Evolutionary conservation across 2,888 invertebrate species (phyloP).

Genomic region (Scrobipalpa atriplicella): DNA sequence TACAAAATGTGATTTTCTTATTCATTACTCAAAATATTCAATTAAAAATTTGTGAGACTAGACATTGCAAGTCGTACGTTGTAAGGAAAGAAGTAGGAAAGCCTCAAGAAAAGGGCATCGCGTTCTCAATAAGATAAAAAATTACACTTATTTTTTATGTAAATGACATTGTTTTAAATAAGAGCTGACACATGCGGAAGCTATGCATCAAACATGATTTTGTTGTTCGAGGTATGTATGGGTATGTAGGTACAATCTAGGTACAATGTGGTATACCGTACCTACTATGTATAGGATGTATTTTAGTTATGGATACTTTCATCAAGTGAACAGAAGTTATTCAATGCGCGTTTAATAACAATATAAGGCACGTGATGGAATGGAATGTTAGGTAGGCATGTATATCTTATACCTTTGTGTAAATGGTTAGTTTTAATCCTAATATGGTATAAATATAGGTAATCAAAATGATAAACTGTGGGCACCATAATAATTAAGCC

Average conservation of each 20-base stretch:
- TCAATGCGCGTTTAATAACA: not conserved
- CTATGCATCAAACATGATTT: not conserved
- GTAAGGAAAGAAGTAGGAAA: not conserved
- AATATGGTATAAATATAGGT: too few species aligned
- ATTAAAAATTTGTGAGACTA: too few species aligned
- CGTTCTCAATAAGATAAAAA: conserved; percentile 1
- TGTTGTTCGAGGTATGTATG: not conserved
- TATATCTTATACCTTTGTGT: too few species aligned
- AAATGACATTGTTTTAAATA: conserved; percentile 13
- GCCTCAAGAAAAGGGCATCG: not conserved
- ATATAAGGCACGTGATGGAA: not conserved
- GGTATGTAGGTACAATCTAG: too few species aligned
- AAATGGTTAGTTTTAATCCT: not conserved
- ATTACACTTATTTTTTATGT: conserved; percentile 16
- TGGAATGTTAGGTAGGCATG: not conserved
- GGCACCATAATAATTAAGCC: too few species aligned
- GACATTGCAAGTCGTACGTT: too few species aligned
- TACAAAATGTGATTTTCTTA: too few species aligned
- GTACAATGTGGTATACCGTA: too few species aligned
- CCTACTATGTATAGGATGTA: too few species aligned
- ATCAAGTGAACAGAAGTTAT: not conserved
- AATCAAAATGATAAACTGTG: too few species aligned
- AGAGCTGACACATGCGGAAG: conserved; percentile 6
- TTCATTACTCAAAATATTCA: too few species aligned
- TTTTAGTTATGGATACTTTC: too few species aligned